Base-by-base conservation (phyloP, 2,888 invertebrate species). In the Ectemnius lituratus region DNA sequence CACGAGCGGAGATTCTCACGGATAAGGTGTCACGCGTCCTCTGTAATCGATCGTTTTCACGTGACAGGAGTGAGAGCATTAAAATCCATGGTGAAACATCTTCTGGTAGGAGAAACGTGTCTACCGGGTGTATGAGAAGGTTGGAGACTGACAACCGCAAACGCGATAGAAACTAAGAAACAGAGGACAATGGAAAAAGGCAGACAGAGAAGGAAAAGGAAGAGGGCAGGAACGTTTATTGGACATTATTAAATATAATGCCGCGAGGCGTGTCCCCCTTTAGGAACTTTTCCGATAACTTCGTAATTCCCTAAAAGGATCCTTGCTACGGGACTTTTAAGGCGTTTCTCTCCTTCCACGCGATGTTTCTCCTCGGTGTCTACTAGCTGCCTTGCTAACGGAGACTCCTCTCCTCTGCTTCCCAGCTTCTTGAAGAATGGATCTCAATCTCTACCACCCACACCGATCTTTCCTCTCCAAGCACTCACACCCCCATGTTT, bases 161-260 rank as follows among this genome's bases (percentile, higher is more conserved):
- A 28, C 37, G 37, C 4, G 28, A 20, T 13, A 16, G 18, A 23
- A 20, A 27, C 28, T 23, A 60, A 18, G 69, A 16, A 45, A 47
- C 23, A 14, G 49, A 52, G 13, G 20, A 18, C 14, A n/a, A 45
- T 23, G 56, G 46, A 49, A 16, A 11, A 18, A 23, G 27, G 16
- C n/a, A 27, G 14, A 4, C 5, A 16, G n/a, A 45, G 14, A 49
- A n/a, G 78, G 81, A 82, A 0, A 37, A 46, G n/a, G 16, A 16
- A 11, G 37, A 56, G 20, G 14, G 6, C 70, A 62, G 62, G 52
- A 67, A 63, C 77, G 68, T 77, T 84, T 87, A 88, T 88, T 85
- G 85, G 85, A 86, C 83, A 82, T 87, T 88, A 88, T 87, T 86
- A 87, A 87, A 87, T 88, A 86, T 85, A 86, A 86, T 87, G 81